phyloP scores from a whole-genome alignment of 2,888 invertebrate genomes.

The Anthoptus insignis region DNA sequence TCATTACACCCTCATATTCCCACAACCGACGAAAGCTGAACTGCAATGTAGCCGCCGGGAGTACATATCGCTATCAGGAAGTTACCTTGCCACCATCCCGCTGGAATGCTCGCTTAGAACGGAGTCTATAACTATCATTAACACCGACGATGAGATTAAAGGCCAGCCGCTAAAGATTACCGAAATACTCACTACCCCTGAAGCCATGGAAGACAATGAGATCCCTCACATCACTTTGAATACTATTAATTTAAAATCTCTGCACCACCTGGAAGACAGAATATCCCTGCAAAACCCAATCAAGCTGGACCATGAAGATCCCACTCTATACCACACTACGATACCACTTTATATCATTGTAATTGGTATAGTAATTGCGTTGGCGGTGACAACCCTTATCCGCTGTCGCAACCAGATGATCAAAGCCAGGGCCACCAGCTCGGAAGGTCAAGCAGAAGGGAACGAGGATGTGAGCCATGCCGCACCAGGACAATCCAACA shows the following conservation, averaged over 20 bases:
- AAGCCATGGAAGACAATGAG: not conserved
- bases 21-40: constrained; percentile 20
- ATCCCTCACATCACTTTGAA: not conserved
- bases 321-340: not conserved
- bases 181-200: constrained; percentile 12
- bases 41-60: constrained; percentile 6
- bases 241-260: not conserved
- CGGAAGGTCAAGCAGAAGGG: not conserved
- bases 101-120: constrained; percentile 28
- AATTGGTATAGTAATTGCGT: not conserved
- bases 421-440: too few relatives aligned
- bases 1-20: constrained; percentile 41
- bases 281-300: not conserved
- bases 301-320: not conserved
- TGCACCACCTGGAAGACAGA: not conserved
- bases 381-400: not conserved
- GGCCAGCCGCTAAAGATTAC: constrained; percentile 38
- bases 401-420: not conserved
- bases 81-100: constrained; percentile 41
- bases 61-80: constrained; percentile 26
- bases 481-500: not conserved
- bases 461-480: not conserved
- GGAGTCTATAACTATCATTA: constrained; percentile 37
- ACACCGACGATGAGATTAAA: constrained; percentile 36
- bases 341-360: not conserved